A percentile compares a stretch with the other conserved stretches of the same genome.
Evolutionary conservation across 2,797 vertebrate genomes (phyloP).

Genomic region (Semaprochilodus insignis): DNA sequence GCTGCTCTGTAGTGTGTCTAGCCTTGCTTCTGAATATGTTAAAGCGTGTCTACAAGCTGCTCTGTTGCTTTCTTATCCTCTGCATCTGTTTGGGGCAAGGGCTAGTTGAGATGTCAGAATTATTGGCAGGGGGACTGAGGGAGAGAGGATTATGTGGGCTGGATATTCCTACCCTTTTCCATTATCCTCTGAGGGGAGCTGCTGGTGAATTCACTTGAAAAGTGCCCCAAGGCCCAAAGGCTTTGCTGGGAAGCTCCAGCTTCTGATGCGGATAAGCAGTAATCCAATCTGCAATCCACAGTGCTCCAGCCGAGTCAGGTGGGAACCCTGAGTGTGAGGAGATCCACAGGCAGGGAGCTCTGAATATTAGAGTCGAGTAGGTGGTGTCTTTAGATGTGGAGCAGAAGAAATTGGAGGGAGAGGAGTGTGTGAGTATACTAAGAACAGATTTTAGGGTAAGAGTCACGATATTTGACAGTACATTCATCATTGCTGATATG

Average conservation of each 20-base stretch:
- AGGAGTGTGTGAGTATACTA: not conserved
- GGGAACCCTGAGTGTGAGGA: constrained; percentile 38
- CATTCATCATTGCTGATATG: no score
- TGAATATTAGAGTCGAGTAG: constrained; percentile 22
- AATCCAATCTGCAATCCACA: constrained; percentile 51
- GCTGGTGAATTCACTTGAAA: constrained; percentile 47
- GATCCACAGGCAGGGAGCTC: constrained; percentile 11
- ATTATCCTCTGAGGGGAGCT: constrained; percentile 44
- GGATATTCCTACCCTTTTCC: constrained; percentile 30
- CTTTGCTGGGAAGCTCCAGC: constrained; percentile 55
- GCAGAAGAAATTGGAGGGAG: constrained; percentile 3
- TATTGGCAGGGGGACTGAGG: constrained; percentile 24
- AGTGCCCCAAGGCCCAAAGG: constrained; percentile 38
- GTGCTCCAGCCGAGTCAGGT: constrained; percentile 48
- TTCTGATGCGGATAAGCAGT: constrained; percentile 57
- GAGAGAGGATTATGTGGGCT: constrained; percentile 35
- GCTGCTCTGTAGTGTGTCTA: constrained; percentile 18
- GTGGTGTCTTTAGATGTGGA: constrained; percentile 35
- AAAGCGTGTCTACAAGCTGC: not conserved
- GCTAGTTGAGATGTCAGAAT: constrained; percentile 30
- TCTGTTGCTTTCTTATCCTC: constrained; percentile 16
- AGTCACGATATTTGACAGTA: not conserved
- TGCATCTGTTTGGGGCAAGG: not conserved
- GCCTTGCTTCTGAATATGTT: constrained; percentile 11
- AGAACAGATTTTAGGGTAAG: constrained; percentile 16